These are phyloP conservation scores for Tachysurus fulvidraco DNA, from an alignment of 2,113 vertebrate species.

Conservation along the genomic window DNA sequence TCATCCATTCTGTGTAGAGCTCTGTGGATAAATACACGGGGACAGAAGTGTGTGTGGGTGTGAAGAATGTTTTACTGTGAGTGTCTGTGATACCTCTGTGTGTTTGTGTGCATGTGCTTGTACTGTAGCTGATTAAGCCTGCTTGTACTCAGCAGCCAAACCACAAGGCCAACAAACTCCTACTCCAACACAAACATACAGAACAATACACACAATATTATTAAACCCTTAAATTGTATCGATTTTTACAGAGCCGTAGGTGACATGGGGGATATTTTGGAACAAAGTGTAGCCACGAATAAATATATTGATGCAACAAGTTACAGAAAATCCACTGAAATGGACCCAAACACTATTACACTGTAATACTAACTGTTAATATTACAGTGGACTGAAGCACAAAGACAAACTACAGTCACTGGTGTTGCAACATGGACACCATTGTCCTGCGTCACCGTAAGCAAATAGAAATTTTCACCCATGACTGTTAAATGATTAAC, in stretches of 20 bases:
- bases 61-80: conserved; percentile 21
- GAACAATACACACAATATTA: background rate
- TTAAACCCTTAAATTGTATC: background rate
- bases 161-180: conserved; percentile 12
- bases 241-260: background rate
- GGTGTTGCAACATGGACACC: background rate
- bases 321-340: background rate
- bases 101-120: conserved; percentile 12
- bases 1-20: background rate
- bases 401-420: background rate
- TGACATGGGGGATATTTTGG: background rate
- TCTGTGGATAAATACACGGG: conserved; percentile 6
- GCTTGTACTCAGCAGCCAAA: conserved; percentile 10
- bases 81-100: conserved; percentile 8
- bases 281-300: background rate
- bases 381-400: background rate
- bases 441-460: background rate
- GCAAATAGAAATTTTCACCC: background rate
- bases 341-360: background rate
- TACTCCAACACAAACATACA: background rate
- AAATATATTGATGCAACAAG: background rate
- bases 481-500: background rate
- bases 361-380: background rate
- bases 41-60: conserved; percentile 30
- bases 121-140: conserved; percentile 8